Conservation (phyloP, 2,888 invertebrate species). For the Cheiracanthium punctorium region DNA sequence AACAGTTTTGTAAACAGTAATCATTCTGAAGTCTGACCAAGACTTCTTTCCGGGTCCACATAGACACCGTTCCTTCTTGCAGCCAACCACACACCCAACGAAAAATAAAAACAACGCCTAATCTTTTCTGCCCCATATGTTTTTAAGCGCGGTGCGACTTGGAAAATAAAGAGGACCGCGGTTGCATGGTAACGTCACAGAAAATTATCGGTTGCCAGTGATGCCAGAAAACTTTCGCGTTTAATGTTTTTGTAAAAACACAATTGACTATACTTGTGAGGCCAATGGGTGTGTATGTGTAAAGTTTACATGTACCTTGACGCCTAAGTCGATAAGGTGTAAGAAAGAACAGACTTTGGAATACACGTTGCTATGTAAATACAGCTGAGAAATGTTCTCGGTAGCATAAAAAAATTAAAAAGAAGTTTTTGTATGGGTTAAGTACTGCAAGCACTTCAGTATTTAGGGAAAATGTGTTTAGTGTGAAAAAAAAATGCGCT, state of each 20-base stretch:
- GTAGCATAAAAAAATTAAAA: neutral
- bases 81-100: too few species aligned
- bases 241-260: neutral
- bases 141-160: neutral
- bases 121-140: constrained; percentile 4
- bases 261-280: neutral
- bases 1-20: too few species aligned
- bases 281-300: neutral
- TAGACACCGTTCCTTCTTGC: neutral
- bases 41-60: too few species aligned
- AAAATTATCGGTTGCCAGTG: neutral
- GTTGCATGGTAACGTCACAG: neutral
- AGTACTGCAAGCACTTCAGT: too few species aligned
- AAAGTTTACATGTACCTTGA: constrained; percentile 14
- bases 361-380: neutral
- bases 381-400: neutral
- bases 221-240: neutral
- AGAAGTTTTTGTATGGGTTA: neutral
- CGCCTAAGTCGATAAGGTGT: neutral
- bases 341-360: neutral
- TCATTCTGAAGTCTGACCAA: too few species aligned
- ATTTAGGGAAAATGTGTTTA: too few species aligned
- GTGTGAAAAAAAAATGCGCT: too few species aligned
- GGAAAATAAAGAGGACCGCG: neutral
- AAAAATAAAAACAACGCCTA: too few species aligned